These are phyloP conservation scores for Porites lutea DNA, from an alignment of 64 coral and sea anemone species.

Conservation along the genomic window DNA sequence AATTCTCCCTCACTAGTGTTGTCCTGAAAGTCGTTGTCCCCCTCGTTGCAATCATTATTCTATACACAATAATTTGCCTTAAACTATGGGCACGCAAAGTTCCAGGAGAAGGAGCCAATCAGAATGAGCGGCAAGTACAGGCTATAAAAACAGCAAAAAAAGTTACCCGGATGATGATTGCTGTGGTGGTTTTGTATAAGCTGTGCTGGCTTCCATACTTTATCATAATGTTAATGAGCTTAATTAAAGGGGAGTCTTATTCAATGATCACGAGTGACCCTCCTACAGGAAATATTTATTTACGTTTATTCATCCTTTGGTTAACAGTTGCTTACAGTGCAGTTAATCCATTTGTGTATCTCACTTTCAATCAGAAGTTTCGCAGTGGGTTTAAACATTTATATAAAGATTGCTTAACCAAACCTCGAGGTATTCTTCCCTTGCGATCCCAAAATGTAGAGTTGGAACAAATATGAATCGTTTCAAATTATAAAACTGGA, in stretches of 20 bases:
- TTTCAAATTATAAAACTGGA: too few species aligned
- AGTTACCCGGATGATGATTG: slow-evolving; percentile 29
- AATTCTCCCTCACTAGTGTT: too few species aligned
- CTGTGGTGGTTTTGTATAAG: neutral
- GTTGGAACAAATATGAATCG: neutral
- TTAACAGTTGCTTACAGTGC: neutral
- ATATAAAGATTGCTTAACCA: too few species aligned
- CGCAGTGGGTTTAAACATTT: too few species aligned
- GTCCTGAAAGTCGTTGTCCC: neutral
- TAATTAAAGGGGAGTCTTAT: too few species aligned
- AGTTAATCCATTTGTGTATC: neutral
- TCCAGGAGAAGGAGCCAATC: slow-evolving; percentile 19
- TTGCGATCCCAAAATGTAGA: neutral
- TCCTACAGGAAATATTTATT: neutral
- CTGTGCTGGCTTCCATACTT: neutral
- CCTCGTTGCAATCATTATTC: neutral
- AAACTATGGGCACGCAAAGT: slow-evolving; percentile 3
- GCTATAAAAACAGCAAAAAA: slow-evolving; percentile 3
- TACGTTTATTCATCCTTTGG: neutral
- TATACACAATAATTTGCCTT: neutral
- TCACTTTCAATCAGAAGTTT: neutral
- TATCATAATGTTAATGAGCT: too few species aligned
- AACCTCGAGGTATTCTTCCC: too few species aligned
- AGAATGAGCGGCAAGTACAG: neutral
- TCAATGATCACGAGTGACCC: too few species aligned